Conservation (phyloP, 2,797 vertebrate species). For the Enteromius mattozi region DNA sequence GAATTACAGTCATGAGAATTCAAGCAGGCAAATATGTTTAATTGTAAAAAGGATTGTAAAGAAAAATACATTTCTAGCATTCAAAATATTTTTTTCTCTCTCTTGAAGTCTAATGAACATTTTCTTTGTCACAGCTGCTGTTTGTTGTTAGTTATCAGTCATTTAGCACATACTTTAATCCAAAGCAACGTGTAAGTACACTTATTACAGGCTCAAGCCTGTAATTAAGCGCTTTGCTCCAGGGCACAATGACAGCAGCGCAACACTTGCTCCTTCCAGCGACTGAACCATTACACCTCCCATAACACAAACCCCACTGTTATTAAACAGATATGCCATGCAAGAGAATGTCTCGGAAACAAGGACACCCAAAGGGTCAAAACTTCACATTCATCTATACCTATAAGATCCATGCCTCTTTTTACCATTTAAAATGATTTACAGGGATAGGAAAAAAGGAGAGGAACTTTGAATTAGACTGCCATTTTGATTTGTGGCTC, state of each 20-base stretch:
- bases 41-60: neutral
- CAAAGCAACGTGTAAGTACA: neutral
- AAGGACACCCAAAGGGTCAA: neutral
- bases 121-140: neutral
- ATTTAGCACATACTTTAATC: slow-evolving; percentile 9
- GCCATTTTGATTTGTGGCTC: slow-evolving; percentile 47
- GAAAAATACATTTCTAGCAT: neutral
- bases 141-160: neutral
- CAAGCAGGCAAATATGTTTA: neutral
- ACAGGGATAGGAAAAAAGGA: slow-evolving; percentile 17
- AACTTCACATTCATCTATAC: neutral
- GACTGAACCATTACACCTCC: neutral
- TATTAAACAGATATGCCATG: neutral
- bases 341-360: neutral
- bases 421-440: slow-evolving; percentile 14
- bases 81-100: neutral
- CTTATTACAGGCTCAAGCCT: slow-evolving; percentile 1
- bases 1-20: neutral
- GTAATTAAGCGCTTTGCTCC: slow-evolving; percentile 1
- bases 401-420: slow-evolving; percentile 8
- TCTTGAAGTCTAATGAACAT: neutral
- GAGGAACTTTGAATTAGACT: neutral
- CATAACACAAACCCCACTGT: neutral
- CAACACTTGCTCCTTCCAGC: neutral
- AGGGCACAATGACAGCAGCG: neutral